Evolutionary conservation across 2,888 invertebrate species (phyloP), one percentile per base, ranked within the genome.

Genomic region (Cordylochernes scorpioides): DNA sequence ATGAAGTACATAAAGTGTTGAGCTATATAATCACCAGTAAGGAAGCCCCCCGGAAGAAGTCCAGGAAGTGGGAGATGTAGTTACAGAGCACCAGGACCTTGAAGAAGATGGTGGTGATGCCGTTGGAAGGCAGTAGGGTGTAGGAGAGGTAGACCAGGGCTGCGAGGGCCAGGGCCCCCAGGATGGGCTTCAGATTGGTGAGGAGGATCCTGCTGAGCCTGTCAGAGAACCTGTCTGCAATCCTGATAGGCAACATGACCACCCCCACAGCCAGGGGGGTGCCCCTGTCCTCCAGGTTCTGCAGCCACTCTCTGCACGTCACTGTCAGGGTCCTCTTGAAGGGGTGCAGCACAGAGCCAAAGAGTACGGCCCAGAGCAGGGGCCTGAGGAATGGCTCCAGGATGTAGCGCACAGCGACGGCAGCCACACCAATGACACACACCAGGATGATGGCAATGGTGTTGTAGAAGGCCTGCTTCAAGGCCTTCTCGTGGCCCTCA

Each of bases 261-360:
- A 55, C 29, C 3, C 58, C 58, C 9, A 59, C 42, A 8, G 51
- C 44, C 22, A 62, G 48, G 3, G 60, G 60, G 2, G 57, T 56
- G 6, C 52, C 48, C 15, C 52, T 47, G 1, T 32, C 30, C 13
- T 42, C 37, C 9, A 47, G 22, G 15, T 39, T 33, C 10, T 31
- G 26, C 47, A 80, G 70, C 82, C 84, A 84, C 40, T 65, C 62
- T 43, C 71, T 67, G 14, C 80, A 60, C 35, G 64, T 58, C 34
- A 67, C 66, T 1, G 80, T 68, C 25, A 88, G 53, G 31, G 65
- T 68, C 36, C 71, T 64, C 53, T 94, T 94, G 47, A 86, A 71
- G 0, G 94, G 94, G 53, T 86, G 82, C n/a, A 94, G 60, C 21
- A 88, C 73, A 1, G 88, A 84, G n/a, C 97, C 97, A 45, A 86